Evolutionary conservation across 1,140 invertebrate genomes (phyloP), one percentile per base, ranked within the genome.

Genomic region (Gryllus bimaculatus): DNA sequence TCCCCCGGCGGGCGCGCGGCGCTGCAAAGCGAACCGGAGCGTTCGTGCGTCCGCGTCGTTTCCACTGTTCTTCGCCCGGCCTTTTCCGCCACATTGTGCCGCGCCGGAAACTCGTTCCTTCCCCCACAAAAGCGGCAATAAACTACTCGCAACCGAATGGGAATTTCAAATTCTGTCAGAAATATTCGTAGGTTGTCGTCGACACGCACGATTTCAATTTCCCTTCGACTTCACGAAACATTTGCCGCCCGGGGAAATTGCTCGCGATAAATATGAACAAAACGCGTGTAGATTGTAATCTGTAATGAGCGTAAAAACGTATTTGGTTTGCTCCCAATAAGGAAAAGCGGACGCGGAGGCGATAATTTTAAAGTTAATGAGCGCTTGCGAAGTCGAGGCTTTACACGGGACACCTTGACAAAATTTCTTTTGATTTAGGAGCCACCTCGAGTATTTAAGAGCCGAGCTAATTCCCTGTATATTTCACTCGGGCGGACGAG

Each of bases 181-280:
- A 66, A 66, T 66, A 66, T 18, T 66, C 18, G 54, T 66, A 18
- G 10, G 54, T 18, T 66, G 54, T 66, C 54, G 54, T 10, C 18
- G 54, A 66, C 54, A 66, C 18, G 54, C 54, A 66, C 54, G 54
- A 66, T 66, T 66, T 66, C 54, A 66, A 66, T 66, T 66, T 66
- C 54, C 54, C 18, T 66, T 10, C 54, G 54, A 18, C 2, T 66
- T 39, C 54, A 10, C 54, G 18, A 66, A 10, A 18, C 10, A 13
- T 66, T 66, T 66, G 54, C 26, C n/a, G n/a, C 18, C 54, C 54
- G 2, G 18, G 18, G 54, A 66, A 66, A 66, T 66, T 7, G 18
- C 54, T 66, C 18, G 54, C 54, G 54, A 66, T 66, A 66, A 66
- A 66, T 66, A 66, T 66, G 54, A 66, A 18, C 18, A 18, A 66